Evolutionary conservation across 2,113 vertebrate genomes (phyloP).

Genomic region (Toxotes jaculatrix): DNA sequence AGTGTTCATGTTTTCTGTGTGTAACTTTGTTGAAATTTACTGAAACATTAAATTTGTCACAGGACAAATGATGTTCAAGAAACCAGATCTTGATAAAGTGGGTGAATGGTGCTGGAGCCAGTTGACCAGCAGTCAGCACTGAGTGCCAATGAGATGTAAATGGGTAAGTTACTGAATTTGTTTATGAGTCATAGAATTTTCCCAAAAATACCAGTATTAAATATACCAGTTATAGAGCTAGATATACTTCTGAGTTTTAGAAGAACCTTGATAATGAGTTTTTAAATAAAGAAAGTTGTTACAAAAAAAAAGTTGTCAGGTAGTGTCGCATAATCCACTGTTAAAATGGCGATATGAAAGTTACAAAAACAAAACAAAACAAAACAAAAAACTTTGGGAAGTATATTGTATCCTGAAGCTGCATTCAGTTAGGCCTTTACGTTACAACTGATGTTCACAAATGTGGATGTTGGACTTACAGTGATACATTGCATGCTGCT

Average conservation of each 20-base stretch:
- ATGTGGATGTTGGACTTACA: background rate
- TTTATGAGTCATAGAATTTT: background rate
- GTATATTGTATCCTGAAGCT: background rate
- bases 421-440: background rate
- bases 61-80: background rate
- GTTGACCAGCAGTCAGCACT: background rate
- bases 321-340: background rate
- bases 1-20: background rate
- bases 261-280: background rate
- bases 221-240: no score
- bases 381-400: background rate
- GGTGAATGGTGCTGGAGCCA: background rate
- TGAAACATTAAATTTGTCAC: background rate
- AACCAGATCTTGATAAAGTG: background rate
- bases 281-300: background rate
- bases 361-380: background rate
- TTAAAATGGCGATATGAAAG: no score
- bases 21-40: background rate
- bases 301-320: no score
- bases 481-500: conserved; percentile 7
- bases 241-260: background rate
- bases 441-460: background rate
- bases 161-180: background rate
- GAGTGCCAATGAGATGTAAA: background rate
- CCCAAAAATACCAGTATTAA: no score